Conservation (phyloP, 1,140 invertebrate genomes). For the Cyclargus thomasi region DNA sequence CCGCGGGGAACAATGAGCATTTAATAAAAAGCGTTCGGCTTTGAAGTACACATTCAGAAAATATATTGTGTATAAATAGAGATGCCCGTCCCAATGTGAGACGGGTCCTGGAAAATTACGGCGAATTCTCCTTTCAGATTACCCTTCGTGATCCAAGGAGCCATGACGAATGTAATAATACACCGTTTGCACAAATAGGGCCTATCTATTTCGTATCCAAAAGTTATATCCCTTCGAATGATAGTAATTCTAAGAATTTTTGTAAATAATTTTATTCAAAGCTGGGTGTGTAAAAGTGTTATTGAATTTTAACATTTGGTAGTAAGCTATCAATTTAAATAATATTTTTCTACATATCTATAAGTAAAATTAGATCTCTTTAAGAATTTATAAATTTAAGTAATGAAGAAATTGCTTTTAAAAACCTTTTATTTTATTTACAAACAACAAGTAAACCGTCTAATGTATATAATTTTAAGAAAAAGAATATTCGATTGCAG, state of each 20-base stretch:
- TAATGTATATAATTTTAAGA: no score
- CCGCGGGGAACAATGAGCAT: neutral
- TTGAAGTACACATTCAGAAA: neutral
- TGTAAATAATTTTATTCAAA: neutral
- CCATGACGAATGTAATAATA: slow-evolving; percentile 9
- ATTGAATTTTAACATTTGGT: neutral
- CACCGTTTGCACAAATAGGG: slow-evolving; percentile 10
- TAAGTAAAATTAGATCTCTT: no score
- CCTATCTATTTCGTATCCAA: slow-evolving; percentile 7
- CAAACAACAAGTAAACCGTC: no score
- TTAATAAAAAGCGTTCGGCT: neutral
- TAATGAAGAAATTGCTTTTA: no score
- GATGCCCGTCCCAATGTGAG: neutral
- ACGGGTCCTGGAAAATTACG: slow-evolving; percentile 11
- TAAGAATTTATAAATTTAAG: no score
- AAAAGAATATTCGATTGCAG: no score
- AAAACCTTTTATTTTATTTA: no score
- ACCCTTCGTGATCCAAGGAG: slow-evolving; percentile 12
- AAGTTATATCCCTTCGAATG: neutral
- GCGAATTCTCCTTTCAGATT: slow-evolving; percentile 5
- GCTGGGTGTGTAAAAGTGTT: neutral
- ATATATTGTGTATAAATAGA: neutral
- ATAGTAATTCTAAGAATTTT: neutral
- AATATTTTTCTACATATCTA: no score
- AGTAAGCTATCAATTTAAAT: no score